phyloP scores from a whole-genome alignment of 2,113 vertebrate species.

The Chionomys nivalis region DNA sequence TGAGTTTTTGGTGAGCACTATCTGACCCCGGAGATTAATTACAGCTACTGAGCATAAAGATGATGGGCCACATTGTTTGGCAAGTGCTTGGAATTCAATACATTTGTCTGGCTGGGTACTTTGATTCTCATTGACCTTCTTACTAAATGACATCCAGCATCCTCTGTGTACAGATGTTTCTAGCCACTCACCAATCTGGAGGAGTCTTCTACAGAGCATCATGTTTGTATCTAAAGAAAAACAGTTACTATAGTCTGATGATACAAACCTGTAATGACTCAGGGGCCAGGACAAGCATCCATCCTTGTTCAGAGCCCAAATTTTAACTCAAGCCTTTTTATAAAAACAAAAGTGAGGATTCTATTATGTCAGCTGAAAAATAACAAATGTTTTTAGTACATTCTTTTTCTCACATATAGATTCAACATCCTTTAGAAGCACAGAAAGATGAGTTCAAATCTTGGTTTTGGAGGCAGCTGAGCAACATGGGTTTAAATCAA shows the following conservation, averaged over 20 bases:
- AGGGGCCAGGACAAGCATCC: not conserved
- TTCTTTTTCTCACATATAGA: not conserved
- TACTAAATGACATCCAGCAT: not conserved
- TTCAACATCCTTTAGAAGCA: not conserved
- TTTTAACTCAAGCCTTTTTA: not conserved
- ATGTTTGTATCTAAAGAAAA: not conserved
- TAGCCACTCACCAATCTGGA: not conserved
- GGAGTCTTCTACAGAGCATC: not conserved
- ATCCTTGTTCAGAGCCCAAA: not conserved
- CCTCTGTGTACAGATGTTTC: not conserved
- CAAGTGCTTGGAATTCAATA: not conserved
- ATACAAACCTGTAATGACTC: not conserved
- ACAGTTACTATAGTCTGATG: not conserved
- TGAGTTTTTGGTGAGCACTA: not conserved
- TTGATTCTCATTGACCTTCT: not conserved
- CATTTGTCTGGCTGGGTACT: not conserved
- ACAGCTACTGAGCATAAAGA: not conserved
- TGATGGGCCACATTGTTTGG: not conserved
- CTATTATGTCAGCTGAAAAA: not conserved
- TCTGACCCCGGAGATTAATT: not conserved
- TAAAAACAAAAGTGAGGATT: not conserved
- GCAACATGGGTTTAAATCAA: not conserved
- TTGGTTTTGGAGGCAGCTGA: not conserved
- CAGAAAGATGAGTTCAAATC: constrained; percentile 6
- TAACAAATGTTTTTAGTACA: not conserved